Base-by-base conservation (phyloP, 1,140 invertebrate species). In the Dryas iulia region DNA sequence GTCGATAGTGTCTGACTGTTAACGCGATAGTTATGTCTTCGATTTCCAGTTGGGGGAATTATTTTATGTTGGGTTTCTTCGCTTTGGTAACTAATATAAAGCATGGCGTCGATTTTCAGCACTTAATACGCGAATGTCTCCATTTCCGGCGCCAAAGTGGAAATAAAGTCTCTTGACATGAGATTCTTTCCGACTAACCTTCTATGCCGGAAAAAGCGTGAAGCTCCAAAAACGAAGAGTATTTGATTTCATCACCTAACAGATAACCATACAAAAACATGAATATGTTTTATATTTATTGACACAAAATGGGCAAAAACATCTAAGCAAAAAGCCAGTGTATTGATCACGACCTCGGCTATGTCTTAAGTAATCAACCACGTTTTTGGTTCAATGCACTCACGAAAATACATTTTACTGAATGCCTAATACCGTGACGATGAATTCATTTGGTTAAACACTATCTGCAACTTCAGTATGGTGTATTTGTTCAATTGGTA, bases 371-470 rank as follows among this genome's bases (percentile, higher is more conserved):
- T 87, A 87, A 88, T 84, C 75, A 80, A 72, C 82, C 86, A 89
- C 89, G 89, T 86, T 89, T 89, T 84, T 88, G 84, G 89, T 91
- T 91, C 87, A 89, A 86, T 87, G 89, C 86, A 91, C 89, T 88
- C 86, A 83, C 82, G 81, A 81, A 84, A 84, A 74, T 76, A 81
- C 78, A 86, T 83, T 84, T 84, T 84, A 78, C 82, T 82, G 81
- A 79, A 87, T 81, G 76, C 73, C 79, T 81, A 86, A 82, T 76
- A 71, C 71, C 74, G 72, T 84, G 76, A 83, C 79, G 78, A 78
- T 73, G 77, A 81, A 79, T 86, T 82, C 77, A 79, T 83, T 87
- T 86, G 74, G 76, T 78, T 77, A 79, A 80, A 65, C 62, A 65
- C 53, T 80, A 78, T 81, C 76, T 80, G 80, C 77, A 79, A 69